Evolutionary conservation across 1,140 invertebrate genomes (phyloP), one percentile per base, ranked within the genome.

Genomic region (Philotrypesis tridentata): DNA sequence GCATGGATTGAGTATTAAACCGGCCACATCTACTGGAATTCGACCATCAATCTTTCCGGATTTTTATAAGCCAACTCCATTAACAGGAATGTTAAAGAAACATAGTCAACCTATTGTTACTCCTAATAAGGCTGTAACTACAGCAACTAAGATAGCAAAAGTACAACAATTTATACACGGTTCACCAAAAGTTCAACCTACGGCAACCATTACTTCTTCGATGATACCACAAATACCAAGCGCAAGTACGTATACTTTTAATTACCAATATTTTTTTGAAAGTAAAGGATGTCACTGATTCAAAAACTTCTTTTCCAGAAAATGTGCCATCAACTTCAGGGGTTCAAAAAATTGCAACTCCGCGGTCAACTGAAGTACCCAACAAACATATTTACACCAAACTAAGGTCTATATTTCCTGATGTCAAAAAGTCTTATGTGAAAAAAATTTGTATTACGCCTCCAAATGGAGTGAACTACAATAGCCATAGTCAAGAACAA

Each of bases 391-490:
- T 86, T 21, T 85, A 86, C 71, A 55, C 80, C 0, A 84, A 87
- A 83, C 61, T 87, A 48, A 48, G 85, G 79, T 37, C 72, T 2
- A 88, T 91, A 31, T 92, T 90, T 85, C 87, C 88, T 2, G 78
- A 88, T 40, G 84, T 92, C 68, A 89, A 92, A 85, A 88, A 90
- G 2, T 82, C 89, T 67, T 93, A 89, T 80, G 85, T 92, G 29
- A 91, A 87, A 79, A 84, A 88, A 61, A 74, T 71, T 78, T 85
- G 77, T 85, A 63, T 43, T 48, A 60, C 63, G 70, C 83, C 84
- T 23, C 63, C 81, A 9, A 61, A 11, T 31, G 8, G 83, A 21
- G 61, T 12, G 14, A n/a, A 29, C 6, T 60, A 27, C 11, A 63
- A 74, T 0, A n/a, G 81, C 27, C 84, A 74, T 0, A n/a, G 81